A percentile compares a stretch with the other conserved stretches of the same genome.
Conservation (phyloP, 1,140 invertebrate genomes). For the Brachystomella parvula region DNA sequence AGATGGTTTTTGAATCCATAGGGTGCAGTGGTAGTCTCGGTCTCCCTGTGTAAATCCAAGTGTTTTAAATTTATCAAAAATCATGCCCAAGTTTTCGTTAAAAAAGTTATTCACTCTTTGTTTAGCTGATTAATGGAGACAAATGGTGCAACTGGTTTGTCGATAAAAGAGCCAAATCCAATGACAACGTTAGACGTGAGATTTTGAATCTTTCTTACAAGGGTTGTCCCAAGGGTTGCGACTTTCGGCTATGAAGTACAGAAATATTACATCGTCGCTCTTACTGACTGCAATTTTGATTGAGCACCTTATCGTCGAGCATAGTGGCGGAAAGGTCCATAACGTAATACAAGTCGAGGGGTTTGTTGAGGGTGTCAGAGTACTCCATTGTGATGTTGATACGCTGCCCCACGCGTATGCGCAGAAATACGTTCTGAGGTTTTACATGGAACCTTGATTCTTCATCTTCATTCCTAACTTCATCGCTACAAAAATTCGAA, state of each 20-base stretch:
- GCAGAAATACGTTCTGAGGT: slow-evolving; percentile 11
- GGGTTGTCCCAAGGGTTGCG: slow-evolving; percentile 42
- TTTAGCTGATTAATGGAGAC: slow-evolving; percentile 2
- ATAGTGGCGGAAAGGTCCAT: slow-evolving; percentile 61
- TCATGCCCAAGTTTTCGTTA: neutral
- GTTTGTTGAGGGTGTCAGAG: slow-evolving; percentile 41
- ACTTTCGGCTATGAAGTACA: slow-evolving; percentile 19
- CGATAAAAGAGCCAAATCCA: slow-evolving; percentile 67
- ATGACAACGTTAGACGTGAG: slow-evolving; percentile 74
- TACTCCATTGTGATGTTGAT: slow-evolving; percentile 20
- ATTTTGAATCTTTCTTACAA: slow-evolving; percentile 55
- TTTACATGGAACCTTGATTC: slow-evolving; percentile 7
- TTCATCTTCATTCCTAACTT: neutral
- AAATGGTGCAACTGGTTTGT: slow-evolving; percentile 46
- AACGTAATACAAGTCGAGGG: slow-evolving; percentile 58
- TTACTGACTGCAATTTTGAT: neutral
- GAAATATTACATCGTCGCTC: neutral
- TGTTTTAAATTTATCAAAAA: slow-evolving; percentile 35
- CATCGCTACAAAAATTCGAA: slow-evolving; percentile 7
- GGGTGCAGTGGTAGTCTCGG: slow-evolving; percentile 45
- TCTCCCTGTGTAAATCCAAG: neutral
- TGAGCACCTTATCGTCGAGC: slow-evolving; percentile 50
- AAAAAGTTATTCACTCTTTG: neutral
- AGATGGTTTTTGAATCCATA: slow-evolving; percentile 64
- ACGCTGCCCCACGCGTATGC: slow-evolving; percentile 22